phyloP scores from a whole-genome alignment of 2,113 vertebrate genomes.

The Spilogale gracilis region DNA sequence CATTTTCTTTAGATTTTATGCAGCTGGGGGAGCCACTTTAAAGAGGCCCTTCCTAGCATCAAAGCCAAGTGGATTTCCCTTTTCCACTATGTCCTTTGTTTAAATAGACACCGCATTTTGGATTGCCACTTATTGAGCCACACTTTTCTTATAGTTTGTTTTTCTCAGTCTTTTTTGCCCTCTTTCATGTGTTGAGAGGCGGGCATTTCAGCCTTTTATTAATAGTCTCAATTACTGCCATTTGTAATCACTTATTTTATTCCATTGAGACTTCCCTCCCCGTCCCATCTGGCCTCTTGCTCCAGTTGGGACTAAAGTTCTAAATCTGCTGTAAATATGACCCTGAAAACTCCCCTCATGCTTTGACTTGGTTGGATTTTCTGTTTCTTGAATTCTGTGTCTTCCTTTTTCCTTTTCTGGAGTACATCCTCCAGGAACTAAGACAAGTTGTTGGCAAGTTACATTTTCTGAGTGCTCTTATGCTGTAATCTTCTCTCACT shows the following conservation, averaged over 20 bases:
- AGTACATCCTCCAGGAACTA: not conserved
- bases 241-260: not conserved
- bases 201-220: not conserved
- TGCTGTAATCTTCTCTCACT: conserved; percentile 27
- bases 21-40: not conserved
- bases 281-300: not conserved
- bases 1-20: not conserved
- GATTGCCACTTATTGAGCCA: not conserved
- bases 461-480: not conserved
- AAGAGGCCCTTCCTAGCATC: not conserved
- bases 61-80: conserved; percentile 26
- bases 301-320: not conserved
- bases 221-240: not conserved
- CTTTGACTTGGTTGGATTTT: not conserved
- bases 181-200: not conserved
- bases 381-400: not conserved
- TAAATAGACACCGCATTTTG: not conserved
- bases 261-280: not conserved
- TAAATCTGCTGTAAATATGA: not conserved
- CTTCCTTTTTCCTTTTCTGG: not conserved
- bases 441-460: conserved; percentile 12
- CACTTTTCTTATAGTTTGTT: not conserved
- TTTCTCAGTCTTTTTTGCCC: not conserved
- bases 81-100: not conserved
- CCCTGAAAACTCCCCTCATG: not conserved